These are phyloP conservation scores for Morpho deidamia DNA, from an alignment of 2,888 invertebrate species.

Conservation along the genomic window DNA sequence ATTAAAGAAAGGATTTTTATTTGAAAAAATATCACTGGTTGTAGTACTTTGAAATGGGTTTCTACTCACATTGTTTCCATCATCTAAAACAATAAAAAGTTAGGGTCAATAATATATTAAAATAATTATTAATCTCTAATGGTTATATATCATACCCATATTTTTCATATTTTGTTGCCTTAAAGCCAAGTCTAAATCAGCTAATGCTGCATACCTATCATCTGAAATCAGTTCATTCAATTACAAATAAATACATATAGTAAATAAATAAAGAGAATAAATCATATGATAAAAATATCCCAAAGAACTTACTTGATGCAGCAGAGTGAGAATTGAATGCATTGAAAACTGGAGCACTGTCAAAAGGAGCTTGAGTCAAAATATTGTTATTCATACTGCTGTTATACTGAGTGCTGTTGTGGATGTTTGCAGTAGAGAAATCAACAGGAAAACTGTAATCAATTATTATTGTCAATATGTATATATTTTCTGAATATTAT, in stretches of 20 bases:
- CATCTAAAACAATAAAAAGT: conserved; percentile 49
- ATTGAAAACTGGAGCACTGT: conserved; percentile 42
- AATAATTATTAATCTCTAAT: not conserved
- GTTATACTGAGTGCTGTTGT: conserved; percentile 78
- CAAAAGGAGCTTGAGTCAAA: conserved; percentile 62
- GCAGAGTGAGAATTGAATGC: conserved; percentile 45
- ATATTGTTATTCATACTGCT: conserved; percentile 59
- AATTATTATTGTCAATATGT: conserved; percentile 2
- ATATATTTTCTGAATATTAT: not conserved
- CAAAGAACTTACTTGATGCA: conserved; percentile 40
- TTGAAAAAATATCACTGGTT: conserved; percentile 61
- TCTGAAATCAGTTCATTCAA: conserved; percentile 62
- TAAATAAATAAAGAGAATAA: not conserved
- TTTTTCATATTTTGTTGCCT: conserved; percentile 77
- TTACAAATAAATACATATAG: not conserved
- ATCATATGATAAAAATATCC: not conserved
- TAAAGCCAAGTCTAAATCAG: conserved; percentile 91
- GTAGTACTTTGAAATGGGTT: conserved; percentile 71
- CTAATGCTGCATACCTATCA: conserved; percentile 96
- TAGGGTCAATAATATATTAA: not conserved
- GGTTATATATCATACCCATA: conserved; percentile 45
- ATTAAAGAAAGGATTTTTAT: conserved; percentile 69
- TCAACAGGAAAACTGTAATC: conserved; percentile 82
- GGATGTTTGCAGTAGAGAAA: conserved; percentile 84
- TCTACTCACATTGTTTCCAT: conserved; percentile 51